Evolutionary conservation across 2,888 invertebrate genomes (phyloP).

Genomic region (Capitulum mitella): DNA sequence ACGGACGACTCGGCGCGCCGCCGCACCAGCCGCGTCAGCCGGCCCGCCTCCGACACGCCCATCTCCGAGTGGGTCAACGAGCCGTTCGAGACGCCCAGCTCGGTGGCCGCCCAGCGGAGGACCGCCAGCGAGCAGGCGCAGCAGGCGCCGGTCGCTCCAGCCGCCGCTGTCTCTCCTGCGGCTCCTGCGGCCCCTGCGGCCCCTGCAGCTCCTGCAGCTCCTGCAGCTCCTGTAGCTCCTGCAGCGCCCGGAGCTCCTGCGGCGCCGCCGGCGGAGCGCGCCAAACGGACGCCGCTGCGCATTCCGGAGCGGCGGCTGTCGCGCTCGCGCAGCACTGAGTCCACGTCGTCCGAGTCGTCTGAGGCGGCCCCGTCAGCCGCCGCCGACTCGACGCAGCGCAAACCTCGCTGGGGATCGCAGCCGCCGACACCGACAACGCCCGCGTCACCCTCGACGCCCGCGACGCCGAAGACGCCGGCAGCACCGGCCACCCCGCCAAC

Average conservation of each 20-base stretch:
- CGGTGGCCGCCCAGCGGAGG: background rate
- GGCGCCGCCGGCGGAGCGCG: background rate
- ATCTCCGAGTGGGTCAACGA: background rate
- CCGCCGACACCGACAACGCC: background rate
- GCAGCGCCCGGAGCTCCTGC: no score
- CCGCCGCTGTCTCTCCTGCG: no score
- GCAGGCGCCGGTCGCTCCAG: no score
- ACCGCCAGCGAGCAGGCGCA: background rate
- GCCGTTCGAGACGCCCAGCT: background rate
- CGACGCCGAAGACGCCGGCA: background rate
- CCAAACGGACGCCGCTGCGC: background rate
- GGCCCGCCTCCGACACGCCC: background rate
- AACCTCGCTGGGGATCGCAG: background rate
- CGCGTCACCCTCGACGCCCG: background rate
- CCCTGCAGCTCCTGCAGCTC: background rate
- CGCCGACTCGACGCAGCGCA: no score
- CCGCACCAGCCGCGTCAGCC: slow-evolving; percentile 29
- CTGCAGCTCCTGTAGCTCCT: background rate
- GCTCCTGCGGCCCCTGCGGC: no score
- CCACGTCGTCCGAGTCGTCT: background rate
- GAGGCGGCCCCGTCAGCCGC: background rate
- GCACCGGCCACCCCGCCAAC: background rate
- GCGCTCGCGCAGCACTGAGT: background rate
- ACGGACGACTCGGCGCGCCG: slow-evolving; percentile 27
- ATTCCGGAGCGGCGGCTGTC: background rate